Conservation (phyloP, 2,113 vertebrate genomes). For the Hemibates koningsi region DNA sequence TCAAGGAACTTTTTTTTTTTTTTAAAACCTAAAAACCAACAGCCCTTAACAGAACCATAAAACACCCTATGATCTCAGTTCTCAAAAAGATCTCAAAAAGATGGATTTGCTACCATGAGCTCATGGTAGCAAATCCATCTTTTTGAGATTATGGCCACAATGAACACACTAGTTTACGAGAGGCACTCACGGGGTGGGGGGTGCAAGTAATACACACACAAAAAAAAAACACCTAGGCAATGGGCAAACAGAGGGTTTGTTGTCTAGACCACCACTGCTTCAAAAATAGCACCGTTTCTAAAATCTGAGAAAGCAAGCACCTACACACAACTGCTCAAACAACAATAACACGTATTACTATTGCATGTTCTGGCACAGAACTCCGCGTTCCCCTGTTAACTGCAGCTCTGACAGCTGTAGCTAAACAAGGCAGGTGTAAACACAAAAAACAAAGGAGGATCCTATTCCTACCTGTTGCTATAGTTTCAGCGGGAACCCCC, state of each 20-base stretch:
- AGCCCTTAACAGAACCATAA: background rate
- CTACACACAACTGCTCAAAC: background rate
- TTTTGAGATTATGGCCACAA: background rate
- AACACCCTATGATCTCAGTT: background rate
- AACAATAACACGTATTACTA: background rate
- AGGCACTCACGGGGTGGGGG: background rate
- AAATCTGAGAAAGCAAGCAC: background rate
- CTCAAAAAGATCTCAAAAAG: background rate
- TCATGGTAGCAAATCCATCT: background rate
- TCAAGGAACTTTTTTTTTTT: background rate
- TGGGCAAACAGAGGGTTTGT: background rate
- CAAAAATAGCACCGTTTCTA: background rate
- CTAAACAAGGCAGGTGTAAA: constrained; percentile 15
- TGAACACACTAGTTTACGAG: background rate
- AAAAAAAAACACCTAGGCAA: background rate
- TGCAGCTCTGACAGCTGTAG: background rate
- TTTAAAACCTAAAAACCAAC: background rate
- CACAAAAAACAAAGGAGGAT: constrained; percentile 21
- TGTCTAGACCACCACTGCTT: background rate
- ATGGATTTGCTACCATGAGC: background rate
- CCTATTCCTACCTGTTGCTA: constrained; percentile 63
- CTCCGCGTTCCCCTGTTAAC: background rate
- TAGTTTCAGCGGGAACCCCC: constrained; percentile 37
- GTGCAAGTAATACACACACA: background rate
- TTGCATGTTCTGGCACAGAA: background rate